Evolutionary conservation across 2,888 invertebrate genomes (phyloP), one percentile per base, ranked within the genome.

Genomic region (Yponomeuta plumbellus): DNA sequence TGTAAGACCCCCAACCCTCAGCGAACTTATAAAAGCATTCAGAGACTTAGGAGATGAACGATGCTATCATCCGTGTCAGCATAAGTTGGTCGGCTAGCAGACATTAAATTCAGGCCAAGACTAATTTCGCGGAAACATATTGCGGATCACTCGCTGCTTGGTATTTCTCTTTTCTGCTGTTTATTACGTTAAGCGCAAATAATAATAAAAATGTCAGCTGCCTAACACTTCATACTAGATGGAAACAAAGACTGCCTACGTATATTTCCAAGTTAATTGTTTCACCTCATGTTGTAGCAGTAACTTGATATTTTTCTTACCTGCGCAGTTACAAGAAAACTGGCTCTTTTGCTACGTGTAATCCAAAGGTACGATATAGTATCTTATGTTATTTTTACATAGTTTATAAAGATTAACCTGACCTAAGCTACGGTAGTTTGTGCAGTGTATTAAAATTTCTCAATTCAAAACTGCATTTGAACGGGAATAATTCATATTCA

Each of bases 111-210:
- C 13, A 10, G 21, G 6, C 59, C 11, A 6, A 22, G 59, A 22
- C 11, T 59, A 59, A 59, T 59, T 22, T 13, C 23, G 59, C 21
- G 23, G 59, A 59, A 59, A 59, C 22, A 59, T n/a, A 59, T 59
- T 59, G 59, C 59, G 21, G 22, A 59, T 59, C 22, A 21, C 23
- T 13, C 3, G 59, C 13, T 23, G 13, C 58, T 22, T 52, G 44
- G 13, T 44, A 11, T 11, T 57, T 57, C 5, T 57, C 5, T 3
- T 58, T 5, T 1, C 21, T 59, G 22, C 34, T 34, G 8, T 34
- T 59, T 11, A 23, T 59, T 59, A 11, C 6, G 21, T 22, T 59
- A 21, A 11, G 21, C 11, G 59, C 21, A 3, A 59, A 59, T 22
- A 59, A 59, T 59, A 17, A 58, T 58, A 58, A 58, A 58, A 22